A percentile compares a stretch with the other conserved stretches of the same genome.
Evolutionary conservation across 1,140 invertebrate genomes (phyloP).

Genomic region (Pachyrhynchus sulphureomaculatus): DNA sequence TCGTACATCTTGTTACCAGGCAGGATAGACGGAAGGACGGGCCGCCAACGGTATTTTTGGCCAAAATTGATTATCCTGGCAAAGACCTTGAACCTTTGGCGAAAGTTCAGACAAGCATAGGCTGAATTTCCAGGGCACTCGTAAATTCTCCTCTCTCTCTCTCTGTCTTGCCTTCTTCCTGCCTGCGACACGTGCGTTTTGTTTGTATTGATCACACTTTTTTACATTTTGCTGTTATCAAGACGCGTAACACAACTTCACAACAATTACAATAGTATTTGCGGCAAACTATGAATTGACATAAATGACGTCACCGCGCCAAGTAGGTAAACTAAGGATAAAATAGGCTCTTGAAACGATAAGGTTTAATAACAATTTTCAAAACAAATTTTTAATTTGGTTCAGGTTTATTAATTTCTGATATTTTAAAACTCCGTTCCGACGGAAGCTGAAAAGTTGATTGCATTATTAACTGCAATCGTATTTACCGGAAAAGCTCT

Average conservation of each 20-base stretch:
- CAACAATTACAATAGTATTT: background rate
- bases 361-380: too few relatives aligned
- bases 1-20: conserved; percentile 11
- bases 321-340: too few relatives aligned
- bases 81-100: conserved; percentile 23
- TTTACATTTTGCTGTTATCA: background rate
- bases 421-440: too few relatives aligned
- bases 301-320: too few relatives aligned
- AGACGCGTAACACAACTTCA: background rate
- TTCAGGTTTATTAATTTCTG: too few relatives aligned
- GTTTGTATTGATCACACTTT: conserved; percentile 14
- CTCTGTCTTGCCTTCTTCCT: background rate
- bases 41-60: conserved; percentile 16
- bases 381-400: too few relatives aligned
- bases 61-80: conserved; percentile 24
- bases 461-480: too few relatives aligned
- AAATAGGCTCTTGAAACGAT: too few relatives aligned
- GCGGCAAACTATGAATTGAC: too few relatives aligned
- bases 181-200: conserved; percentile 9
- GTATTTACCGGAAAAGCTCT: too few relatives aligned
- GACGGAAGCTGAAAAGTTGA: too few relatives aligned
- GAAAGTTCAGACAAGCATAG: conserved; percentile 7
- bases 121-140: conserved; percentile 17
- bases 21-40: conserved; percentile 5
- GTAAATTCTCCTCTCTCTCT: conserved; percentile 2